Percentiles rank a stretch among this genome's conserved stretches.
Conservation (phyloP, 2,113 vertebrate genomes). For the Chiloscyllium plagiosum region DNA sequence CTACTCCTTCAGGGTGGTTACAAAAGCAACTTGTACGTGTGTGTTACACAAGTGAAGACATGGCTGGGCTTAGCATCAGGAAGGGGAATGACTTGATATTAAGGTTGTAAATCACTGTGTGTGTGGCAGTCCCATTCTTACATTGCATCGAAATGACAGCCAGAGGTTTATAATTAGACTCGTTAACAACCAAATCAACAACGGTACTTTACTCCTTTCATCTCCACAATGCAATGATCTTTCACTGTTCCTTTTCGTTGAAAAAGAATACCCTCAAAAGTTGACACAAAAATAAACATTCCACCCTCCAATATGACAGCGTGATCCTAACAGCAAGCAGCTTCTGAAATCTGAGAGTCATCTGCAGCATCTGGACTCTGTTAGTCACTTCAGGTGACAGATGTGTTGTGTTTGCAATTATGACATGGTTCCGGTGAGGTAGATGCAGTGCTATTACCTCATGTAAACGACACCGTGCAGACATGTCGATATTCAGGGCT, state of each 20-base stretch:
- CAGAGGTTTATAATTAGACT: slow-evolving; percentile 78
- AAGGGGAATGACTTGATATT: neutral
- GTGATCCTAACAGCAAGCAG: slow-evolving; percentile 85
- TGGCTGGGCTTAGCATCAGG: neutral
- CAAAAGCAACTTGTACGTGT: neutral
- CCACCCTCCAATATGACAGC: slow-evolving; percentile 77
- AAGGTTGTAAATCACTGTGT: slow-evolving; percentile 56
- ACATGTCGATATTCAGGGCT: slow-evolving; percentile 49
- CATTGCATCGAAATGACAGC: slow-evolving; percentile 68
- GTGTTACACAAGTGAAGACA: neutral
- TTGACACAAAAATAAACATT: slow-evolving; percentile 82
- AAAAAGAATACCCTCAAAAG: slow-evolving; percentile 59
- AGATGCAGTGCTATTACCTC: slow-evolving; percentile 81
- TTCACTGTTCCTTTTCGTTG: slow-evolving; percentile 61
- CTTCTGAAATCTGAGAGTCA: slow-evolving; percentile 78
- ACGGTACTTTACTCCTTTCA: slow-evolving; percentile 64
- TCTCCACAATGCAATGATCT: slow-evolving; percentile 72
- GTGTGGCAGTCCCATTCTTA: slow-evolving; percentile 67
- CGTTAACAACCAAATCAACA: slow-evolving; percentile 64
- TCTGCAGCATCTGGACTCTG: slow-evolving; percentile 74
- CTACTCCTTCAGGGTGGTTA: neutral
- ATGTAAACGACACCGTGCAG: slow-evolving; percentile 56
- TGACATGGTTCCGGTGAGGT: slow-evolving; percentile 71
- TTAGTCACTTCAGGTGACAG: slow-evolving; percentile 84
- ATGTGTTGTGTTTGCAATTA: slow-evolving; percentile 77